Evolutionary conservation across 2,888 invertebrate genomes (phyloP).

Genomic region (Arenicola marina): DNA sequence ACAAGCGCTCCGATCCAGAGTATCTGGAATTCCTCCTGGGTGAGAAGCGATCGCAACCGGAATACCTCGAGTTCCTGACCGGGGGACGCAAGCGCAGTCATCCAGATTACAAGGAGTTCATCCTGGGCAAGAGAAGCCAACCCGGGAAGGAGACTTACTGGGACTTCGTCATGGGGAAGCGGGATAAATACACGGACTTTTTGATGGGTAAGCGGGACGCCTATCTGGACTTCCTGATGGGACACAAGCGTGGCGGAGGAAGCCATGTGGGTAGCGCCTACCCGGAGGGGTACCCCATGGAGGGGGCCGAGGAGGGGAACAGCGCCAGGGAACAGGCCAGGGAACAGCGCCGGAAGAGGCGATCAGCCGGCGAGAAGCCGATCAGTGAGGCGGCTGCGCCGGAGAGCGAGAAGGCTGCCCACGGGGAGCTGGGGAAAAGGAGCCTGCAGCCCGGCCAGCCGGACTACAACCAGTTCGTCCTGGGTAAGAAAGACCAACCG

Average conservation of each 20-base stretch:
- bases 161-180: neutral
- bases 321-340: neutral
- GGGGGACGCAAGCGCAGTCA: slow-evolving; percentile 4
- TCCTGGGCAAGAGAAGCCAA: slow-evolving; percentile 2
- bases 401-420: too few species aligned
- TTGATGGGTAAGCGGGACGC: neutral
- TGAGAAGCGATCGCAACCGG: too few species aligned
- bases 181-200: neutral
- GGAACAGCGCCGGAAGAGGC: too few species aligned
- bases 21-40: slow-evolving; percentile 2
- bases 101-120: neutral
- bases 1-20: neutral
- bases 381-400: too few species aligned
- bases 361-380: too few species aligned
- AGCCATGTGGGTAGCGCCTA: too few species aligned
- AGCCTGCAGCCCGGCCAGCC: neutral
- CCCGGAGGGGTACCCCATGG: too few species aligned
- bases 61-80: too few species aligned
- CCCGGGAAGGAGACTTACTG: neutral
- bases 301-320: too few species aligned
- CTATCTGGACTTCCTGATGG: slow-evolving; percentile 11
- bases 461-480: neutral
- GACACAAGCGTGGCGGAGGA: slow-evolving; percentile 1
- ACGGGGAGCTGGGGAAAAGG: too few species aligned
- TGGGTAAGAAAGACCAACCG: slow-evolving; percentile 1